These are phyloP conservation scores for honey bee (Apis mellifera) DNA, from an alignment of 1,140 invertebrate genomes.

Conservation along the genomic window Amel_HAv3.1 CM009932.2:7881001-7881500, in stretches of 20 bases:
- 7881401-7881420: slow-evolving; percentile 75
- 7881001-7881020: too few species aligned
- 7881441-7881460: slow-evolving; percentile 34
- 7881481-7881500: slow-evolving; percentile 54
- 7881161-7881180: not conserved
- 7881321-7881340: slow-evolving; percentile 72
- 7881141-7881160: not conserved
- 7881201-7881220: slow-evolving; percentile 43
- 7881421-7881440: slow-evolving; percentile 80
- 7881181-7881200: slow-evolving; percentile 26
- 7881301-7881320: slow-evolving; percentile 70
- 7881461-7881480: slow-evolving; percentile 43
- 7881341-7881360: slow-evolving; percentile 60
- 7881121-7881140: not conserved
- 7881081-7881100: too few species aligned
- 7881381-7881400: slow-evolving; percentile 80
- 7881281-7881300: slow-evolving; percentile 70
- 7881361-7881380: slow-evolving; percentile 69
- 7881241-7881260: slow-evolving; percentile 71
- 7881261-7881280: slow-evolving; percentile 48
- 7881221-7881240: slow-evolving; percentile 71
- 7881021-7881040: too few species aligned
- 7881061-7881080: too few species aligned
- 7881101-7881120: too few species aligned
- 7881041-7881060: too few species aligned